These are phyloP conservation scores for Formica selysi DNA, from an alignment of 1,140 invertebrate genomes.

Conservation along the genomic window DNA sequence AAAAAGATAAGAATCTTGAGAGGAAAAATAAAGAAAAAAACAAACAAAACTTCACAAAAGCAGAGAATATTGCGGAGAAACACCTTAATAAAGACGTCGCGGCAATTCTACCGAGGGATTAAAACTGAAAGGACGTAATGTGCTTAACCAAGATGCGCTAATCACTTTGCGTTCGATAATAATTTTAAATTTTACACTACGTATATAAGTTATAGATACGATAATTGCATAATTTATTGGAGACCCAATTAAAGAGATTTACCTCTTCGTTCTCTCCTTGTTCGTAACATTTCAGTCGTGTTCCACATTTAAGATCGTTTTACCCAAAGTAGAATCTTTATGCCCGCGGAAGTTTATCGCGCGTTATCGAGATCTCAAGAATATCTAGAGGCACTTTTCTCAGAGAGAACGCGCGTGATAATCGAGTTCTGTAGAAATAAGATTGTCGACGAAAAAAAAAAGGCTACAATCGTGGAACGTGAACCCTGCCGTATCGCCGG, in stretches of 20 bases:
- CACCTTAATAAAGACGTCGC: conserved; percentile 48
- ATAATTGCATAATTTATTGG: background rate
- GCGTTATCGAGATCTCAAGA: conserved; percentile 50
- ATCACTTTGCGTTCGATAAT: conserved; percentile 2
- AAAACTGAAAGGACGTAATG: conserved; percentile 27
- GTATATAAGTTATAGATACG: conserved; percentile 2
- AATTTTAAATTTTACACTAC: conserved; percentile 4
- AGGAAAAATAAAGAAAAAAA: conserved; percentile 17
- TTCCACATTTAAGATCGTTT: background rate
- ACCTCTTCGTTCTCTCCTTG: background rate
- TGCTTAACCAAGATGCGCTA: conserved; percentile 11
- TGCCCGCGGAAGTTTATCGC: background rate
- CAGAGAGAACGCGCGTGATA: conserved; percentile 43
- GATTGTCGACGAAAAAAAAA: conserved; percentile 63
- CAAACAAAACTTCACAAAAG: conserved; percentile 2
- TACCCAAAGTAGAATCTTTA: conserved; percentile 14
- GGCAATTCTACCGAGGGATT: conserved; percentile 33
- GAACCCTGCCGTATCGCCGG: background rate
- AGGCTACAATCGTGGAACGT: conserved; percentile 45
- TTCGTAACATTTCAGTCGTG: background rate
- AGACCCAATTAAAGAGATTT: conserved; percentile 15
- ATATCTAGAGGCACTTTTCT: conserved; percentile 37
- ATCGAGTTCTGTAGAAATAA: conserved; percentile 66
- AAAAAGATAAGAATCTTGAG: conserved; percentile 41
- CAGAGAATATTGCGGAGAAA: conserved; percentile 52